Base-by-base conservation (phyloP, 2,888 invertebrate genomes). In the Campoplex nolae region DNA sequence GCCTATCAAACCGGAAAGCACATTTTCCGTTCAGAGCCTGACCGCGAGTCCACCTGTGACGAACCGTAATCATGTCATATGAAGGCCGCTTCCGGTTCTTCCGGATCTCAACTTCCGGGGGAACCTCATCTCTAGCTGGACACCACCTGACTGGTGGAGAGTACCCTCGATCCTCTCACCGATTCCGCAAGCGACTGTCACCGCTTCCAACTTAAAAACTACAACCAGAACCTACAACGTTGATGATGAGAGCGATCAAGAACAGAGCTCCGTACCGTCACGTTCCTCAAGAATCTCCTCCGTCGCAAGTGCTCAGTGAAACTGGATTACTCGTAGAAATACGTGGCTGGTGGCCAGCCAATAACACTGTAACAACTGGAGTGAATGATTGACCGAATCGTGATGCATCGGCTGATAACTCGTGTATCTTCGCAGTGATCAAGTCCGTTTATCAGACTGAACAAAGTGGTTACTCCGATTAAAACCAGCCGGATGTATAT, bases 71-170 rank as follows among this genome's bases (percentile, higher is more conserved):
- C 97, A 97, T 94, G 97, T 97, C 94, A 97, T 97, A 96, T 97
- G 97, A 97, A 97, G 97, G 96, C 97, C 97, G 95, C 97, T 97
- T 93, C 96, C 97, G 96, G 96, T 96, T 96, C 97, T 97, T 95
- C 97, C 97, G 92, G 96, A 97, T 93, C 86, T 94, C 6, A 93
- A 94, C 89, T 94, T 93, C 91, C 95, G 96, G 95, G 95, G 95
- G 95, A 95, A 95, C 95, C 95, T 93, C 85, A 92, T 91, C 86
- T 92, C 92, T 81, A 90, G 92, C 88, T 95, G 93, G 95, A 95
- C 92, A 92, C 93, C 90, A 88, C 91, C 94, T 90, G 95, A 95
- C 89, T 96, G 94, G 94, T 94, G 94, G 94, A 91, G 93, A 11
- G 92, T 92, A 4, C 93, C 93, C 42, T 93, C 93, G 4, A 92